Evolutionary conservation across 2,888 invertebrate genomes (phyloP).

Genomic region (Congeria kusceri): DNA sequence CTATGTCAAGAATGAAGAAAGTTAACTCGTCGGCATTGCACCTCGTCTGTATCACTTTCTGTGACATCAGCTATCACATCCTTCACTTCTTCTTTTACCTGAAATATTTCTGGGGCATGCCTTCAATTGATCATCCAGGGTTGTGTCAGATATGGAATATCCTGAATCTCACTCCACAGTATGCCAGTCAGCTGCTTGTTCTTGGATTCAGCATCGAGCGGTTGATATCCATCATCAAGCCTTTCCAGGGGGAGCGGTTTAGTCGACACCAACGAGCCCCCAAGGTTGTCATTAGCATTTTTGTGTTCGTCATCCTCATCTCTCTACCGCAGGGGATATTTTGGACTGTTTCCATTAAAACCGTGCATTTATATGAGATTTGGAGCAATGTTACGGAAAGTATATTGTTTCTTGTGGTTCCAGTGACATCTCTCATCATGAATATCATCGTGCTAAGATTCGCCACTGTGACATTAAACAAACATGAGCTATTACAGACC

Average conservation of each 20-base stretch:
- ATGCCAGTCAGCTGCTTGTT: constrained; percentile 82
- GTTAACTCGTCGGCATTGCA: constrained; percentile 83
- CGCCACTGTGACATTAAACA: constrained; percentile 34
- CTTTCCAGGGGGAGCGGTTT: constrained; percentile 80
- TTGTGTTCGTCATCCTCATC: constrained; percentile 65
- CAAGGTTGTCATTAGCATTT: constrained; percentile 73
- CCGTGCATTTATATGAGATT: constrained; percentile 66
- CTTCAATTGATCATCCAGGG: constrained; percentile 70
- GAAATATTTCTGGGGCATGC: constrained; percentile 81
- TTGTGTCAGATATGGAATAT: constrained; percentile 82
- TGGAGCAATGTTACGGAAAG: constrained; percentile 78
- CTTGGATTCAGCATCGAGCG: constrained; percentile 84
- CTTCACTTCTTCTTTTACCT: constrained; percentile 82
- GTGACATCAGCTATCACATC: constrained; percentile 79
- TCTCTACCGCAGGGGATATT: constrained; percentile 81
- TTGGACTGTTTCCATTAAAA: constrained; percentile 71
- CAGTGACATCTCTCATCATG: constrained; percentile 71
- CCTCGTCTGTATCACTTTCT: constrained; percentile 80
- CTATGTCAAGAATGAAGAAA: constrained; percentile 77
- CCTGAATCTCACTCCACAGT: constrained; percentile 80
- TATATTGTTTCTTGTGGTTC: constrained; percentile 75
- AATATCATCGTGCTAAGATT: constrained; percentile 76
- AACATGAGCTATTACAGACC: constrained; percentile 26
- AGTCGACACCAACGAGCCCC: constrained; percentile 78
- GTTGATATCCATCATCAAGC: constrained; percentile 81